A percentile compares a stretch with the other conserved stretches of the same genome.
Conservation (phyloP, 1,140 invertebrate species). For the Drosophila erecta region DNA sequence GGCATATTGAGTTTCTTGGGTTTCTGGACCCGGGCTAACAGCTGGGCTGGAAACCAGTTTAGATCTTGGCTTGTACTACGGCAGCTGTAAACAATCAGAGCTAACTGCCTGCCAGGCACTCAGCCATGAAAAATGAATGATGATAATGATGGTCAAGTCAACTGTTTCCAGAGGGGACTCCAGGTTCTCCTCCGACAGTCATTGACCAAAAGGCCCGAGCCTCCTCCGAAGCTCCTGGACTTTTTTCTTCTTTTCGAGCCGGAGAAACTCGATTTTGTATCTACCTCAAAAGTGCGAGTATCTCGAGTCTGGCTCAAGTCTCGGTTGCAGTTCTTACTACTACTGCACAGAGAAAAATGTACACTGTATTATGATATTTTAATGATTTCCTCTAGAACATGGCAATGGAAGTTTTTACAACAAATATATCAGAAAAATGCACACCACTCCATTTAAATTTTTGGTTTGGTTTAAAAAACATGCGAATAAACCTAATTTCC, state of each 20-base stretch:
- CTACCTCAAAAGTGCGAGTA: constrained; percentile 61
- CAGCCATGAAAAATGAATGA: constrained; percentile 82
- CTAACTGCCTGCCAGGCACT: constrained; percentile 81
- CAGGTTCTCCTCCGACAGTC: constrained; percentile 33
- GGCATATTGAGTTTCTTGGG: constrained; percentile 74
- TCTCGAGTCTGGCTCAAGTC: constrained; percentile 37
- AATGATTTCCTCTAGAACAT: not conserved
- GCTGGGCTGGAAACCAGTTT: constrained; percentile 71
- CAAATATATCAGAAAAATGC: too few species aligned
- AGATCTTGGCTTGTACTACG: constrained; percentile 49
- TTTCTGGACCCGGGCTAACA: constrained; percentile 70
- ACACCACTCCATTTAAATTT: too few species aligned
- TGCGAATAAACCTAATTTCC: not conserved
- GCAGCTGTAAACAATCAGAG: constrained; percentile 82
- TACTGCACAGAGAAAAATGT: not conserved
- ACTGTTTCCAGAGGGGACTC: constrained; percentile 18
- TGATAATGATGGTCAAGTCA: constrained; percentile 70
- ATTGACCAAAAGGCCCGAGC: constrained; percentile 47
- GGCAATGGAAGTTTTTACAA: too few species aligned
- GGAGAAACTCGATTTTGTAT: constrained; percentile 57
- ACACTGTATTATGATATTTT: not conserved
- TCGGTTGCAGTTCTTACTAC: constrained; percentile 25
- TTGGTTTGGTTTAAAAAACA: not conserved
- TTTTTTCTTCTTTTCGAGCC: constrained; percentile 19
- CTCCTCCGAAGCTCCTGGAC: constrained; percentile 35